These are phyloP conservation scores for Scomber colias DNA, from an alignment of 2,113 vertebrate genomes.

Conservation along the genomic window DNA sequence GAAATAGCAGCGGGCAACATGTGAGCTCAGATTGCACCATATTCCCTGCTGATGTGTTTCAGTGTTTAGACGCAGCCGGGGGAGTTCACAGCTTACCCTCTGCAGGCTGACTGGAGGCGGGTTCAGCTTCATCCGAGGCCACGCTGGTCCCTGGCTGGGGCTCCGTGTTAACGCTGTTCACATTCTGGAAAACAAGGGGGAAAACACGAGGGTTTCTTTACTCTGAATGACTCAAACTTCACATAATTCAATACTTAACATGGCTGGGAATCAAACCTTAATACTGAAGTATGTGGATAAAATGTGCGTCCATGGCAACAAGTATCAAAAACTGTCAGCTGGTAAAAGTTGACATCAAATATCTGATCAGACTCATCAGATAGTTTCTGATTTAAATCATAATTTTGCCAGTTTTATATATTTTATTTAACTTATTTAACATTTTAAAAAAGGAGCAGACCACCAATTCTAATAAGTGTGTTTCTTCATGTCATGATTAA, in stretches of 20 bases:
- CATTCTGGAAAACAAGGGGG: slow-evolving; percentile 71
- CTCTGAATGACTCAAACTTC: background rate
- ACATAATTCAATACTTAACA: no score
- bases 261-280: background rate
- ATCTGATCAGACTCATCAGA: no score
- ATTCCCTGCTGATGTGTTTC: slow-evolving; percentile 35
- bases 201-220: background rate
- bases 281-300: no score
- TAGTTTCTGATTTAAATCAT: no score
- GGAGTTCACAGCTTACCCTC: slow-evolving; percentile 60
- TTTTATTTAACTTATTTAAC: no score
- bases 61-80: background rate
- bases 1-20: slow-evolving; percentile 56
- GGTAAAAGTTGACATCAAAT: no score
- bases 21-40: slow-evolving; percentile 50
- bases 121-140: slow-evolving; percentile 62
- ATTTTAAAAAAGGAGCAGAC: no score
- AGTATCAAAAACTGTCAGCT: no score
- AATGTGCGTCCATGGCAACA: no score
- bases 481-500: no score
- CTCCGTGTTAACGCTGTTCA: slow-evolving; percentile 75
- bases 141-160: slow-evolving; percentile 70
- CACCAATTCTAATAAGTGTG: no score
- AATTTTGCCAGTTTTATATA: no score
- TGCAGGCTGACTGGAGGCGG: slow-evolving; percentile 44